Evolutionary conservation across 2,113 vertebrate species (phyloP).

Genomic region (Rhadina sibilatrix): DNA sequence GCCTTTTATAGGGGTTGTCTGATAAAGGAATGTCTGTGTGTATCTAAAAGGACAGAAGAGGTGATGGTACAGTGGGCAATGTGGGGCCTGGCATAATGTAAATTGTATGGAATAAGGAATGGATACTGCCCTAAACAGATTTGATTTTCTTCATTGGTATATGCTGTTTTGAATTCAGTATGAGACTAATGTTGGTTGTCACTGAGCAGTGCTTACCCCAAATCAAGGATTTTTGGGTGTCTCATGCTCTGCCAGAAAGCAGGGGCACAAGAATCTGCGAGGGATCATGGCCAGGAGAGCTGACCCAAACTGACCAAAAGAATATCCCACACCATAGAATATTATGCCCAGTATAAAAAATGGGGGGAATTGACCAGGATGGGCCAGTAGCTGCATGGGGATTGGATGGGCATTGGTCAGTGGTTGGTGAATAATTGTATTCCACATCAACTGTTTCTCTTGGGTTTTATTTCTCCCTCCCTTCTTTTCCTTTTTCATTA

Average conservation of each 20-base stretch:
- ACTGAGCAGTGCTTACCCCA: not conserved
- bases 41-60: not conserved
- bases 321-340: not conserved
- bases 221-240: not conserved
- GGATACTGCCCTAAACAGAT: not conserved
- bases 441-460: not conserved
- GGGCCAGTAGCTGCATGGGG: accelerated
- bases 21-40: not conserved
- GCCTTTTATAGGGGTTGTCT: not conserved
- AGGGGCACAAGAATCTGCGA: not conserved
- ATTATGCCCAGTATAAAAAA: not conserved
- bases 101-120: not conserved
- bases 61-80: too few species aligned
- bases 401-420: not conserved
- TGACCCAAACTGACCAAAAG: not conserved
- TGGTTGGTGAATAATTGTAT: not conserved
- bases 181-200: not conserved
- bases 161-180: not conserved
- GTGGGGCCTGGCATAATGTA: not conserved
- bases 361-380: not conserved
- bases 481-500: not conserved
- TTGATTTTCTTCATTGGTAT: not conserved
- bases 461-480: not conserved
- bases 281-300: not conserved
- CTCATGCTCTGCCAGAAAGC: not conserved